A percentile compares a stretch with the other conserved stretches of the same genome.
Evolutionary conservation across 2,797 vertebrate genomes (phyloP).

Genomic region (Notamacropus eugenii): DNA sequence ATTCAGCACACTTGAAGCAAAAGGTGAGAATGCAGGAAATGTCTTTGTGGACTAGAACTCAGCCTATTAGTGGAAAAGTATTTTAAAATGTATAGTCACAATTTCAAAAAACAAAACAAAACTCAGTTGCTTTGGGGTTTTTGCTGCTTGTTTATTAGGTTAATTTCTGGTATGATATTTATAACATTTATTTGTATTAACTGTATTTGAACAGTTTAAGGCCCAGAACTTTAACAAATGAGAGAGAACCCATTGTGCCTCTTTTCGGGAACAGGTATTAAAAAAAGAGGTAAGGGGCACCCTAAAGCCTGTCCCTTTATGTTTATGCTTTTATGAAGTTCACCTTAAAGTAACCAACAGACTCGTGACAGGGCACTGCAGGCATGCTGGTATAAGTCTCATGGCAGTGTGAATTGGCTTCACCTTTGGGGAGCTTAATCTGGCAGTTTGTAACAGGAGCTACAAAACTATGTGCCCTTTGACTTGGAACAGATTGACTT

Average conservation of each 20-base stretch:
- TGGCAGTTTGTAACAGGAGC: background rate
- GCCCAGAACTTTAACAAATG: conserved; percentile 50
- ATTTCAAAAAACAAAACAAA: background rate
- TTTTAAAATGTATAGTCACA: background rate
- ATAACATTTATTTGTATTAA: conserved; percentile 33
- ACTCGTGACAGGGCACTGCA: background rate
- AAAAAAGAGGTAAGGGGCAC: conserved; percentile 51
- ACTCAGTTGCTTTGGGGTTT: background rate
- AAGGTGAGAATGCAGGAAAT: conserved; percentile 86
- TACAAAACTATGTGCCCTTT: background rate
- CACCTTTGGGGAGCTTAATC: background rate
- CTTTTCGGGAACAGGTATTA: background rate
- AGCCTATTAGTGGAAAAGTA: background rate
- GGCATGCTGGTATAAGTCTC: background rate
- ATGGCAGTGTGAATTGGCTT: background rate
- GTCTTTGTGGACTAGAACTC: background rate
- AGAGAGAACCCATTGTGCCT: conserved; percentile 38
- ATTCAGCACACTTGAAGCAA: conserved; percentile 83
- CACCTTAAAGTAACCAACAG: conserved; percentile 16
- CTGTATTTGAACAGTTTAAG: conserved; percentile 33
- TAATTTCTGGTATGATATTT: conserved; percentile 28
- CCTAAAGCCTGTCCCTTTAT: conserved; percentile 10
- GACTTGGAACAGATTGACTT: background rate
- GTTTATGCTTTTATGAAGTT: conserved; percentile 23
- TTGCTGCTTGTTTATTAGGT: conserved; percentile 46